A percentile compares a stretch with the other conserved stretches of the same genome.
Evolutionary conservation across 2,888 invertebrate genomes (phyloP).

Genomic region (Spisula subtruncata): DNA sequence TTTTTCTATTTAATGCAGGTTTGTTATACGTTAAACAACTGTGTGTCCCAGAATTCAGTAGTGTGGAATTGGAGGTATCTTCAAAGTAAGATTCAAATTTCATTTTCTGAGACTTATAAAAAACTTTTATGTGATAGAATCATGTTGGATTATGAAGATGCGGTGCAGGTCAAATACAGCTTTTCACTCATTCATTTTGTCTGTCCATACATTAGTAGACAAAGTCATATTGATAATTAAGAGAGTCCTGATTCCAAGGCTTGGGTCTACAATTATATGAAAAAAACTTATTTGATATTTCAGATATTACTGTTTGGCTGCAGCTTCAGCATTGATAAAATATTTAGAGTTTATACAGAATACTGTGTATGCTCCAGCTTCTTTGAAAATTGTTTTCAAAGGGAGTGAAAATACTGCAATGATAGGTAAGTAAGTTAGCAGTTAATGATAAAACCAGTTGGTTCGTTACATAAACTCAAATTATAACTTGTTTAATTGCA

Average conservation of each 20-base stretch:
- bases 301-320: slow-evolving; percentile 95
- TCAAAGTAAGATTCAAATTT: slow-evolving; percentile 86
- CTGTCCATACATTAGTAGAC: too few species aligned
- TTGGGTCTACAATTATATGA: too few species aligned
- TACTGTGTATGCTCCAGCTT: slow-evolving; percentile 92
- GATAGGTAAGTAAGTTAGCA: slow-evolving; percentile 91
- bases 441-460: neutral
- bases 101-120: too few species aligned
- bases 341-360: slow-evolving; percentile 94
- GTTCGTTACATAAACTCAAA: neutral
- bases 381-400: slow-evolving; percentile 94
- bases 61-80: slow-evolving; percentile 87
- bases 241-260: too few species aligned
- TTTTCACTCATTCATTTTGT: too few species aligned
- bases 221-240: too few species aligned
- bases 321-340: slow-evolving; percentile 94
- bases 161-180: too few species aligned
- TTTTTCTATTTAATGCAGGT: slow-evolving; percentile 86
- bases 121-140: too few species aligned
- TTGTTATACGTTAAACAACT: slow-evolving; percentile 92
- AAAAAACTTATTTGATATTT: slow-evolving; percentile 33
- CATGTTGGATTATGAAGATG: too few species aligned
- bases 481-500: too few species aligned
- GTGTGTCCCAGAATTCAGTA: slow-evolving; percentile 91
- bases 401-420: slow-evolving; percentile 94